Evolutionary conservation across 2,888 invertebrate genomes (phyloP).

Genomic region (Oligia strigilis): DNA sequence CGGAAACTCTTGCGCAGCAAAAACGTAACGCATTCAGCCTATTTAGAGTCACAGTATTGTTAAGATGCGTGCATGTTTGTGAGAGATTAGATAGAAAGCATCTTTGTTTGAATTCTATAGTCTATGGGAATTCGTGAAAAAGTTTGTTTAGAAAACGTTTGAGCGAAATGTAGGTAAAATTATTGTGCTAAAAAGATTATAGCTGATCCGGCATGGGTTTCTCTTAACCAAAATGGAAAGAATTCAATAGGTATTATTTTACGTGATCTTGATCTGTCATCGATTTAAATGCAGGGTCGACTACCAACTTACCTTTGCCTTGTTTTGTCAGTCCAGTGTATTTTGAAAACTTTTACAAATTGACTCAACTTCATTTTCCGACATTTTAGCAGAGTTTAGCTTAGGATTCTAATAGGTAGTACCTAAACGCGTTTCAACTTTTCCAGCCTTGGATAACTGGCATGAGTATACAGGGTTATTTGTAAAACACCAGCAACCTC

Average conservation of each 20-base stretch:
- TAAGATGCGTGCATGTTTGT: slow-evolving; percentile 34
- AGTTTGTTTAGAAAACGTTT: slow-evolving; percentile 4
- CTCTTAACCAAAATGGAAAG: background rate
- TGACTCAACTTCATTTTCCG: background rate
- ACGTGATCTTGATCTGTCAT: background rate
- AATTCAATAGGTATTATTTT: background rate
- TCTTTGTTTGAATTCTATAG: slow-evolving; percentile 38
- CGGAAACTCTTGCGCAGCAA: slow-evolving; percentile 56
- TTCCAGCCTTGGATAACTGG: background rate
- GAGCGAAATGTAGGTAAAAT: background rate
- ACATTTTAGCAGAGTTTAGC: background rate
- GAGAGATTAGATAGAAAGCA: slow-evolving; percentile 40
- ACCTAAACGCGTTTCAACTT: background rate
- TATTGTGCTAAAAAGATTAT: background rate
- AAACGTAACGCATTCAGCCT: slow-evolving; percentile 38
- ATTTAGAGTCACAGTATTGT: slow-evolving; percentile 47
- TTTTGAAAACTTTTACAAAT: background rate
- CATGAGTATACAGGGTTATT: too few relatives aligned
- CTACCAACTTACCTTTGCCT: background rate
- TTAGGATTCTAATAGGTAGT: background rate
- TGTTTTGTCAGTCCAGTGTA: background rate
- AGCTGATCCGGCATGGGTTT: background rate
- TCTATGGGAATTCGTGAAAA: slow-evolving; percentile 33
- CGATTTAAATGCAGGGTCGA: background rate
- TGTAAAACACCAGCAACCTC: too few relatives aligned